Percentiles rank a stretch among this genome's conserved stretches.
Conservation (phyloP, 2,113 vertebrate species). For the Microtus oregoni region DNA sequence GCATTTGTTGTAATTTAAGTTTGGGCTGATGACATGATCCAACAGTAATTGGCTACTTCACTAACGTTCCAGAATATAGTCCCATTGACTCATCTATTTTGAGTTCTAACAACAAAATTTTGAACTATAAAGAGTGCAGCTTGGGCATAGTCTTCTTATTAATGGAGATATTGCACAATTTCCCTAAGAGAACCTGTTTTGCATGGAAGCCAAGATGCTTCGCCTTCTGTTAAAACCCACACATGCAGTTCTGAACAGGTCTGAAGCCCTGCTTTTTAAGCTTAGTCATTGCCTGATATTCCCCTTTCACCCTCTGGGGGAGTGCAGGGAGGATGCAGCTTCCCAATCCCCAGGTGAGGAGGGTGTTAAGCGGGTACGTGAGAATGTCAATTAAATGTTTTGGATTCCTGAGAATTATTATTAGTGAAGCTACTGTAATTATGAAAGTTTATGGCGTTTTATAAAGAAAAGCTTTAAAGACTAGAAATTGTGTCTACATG, state of each 20-base stretch:
- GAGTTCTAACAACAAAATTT: conserved; percentile 18
- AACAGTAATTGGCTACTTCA: conserved; percentile 8
- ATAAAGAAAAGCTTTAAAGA: conserved; percentile 61
- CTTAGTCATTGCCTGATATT: background rate
- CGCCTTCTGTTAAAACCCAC: background rate
- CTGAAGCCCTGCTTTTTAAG: background rate
- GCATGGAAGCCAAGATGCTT: background rate
- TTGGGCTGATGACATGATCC: conserved; percentile 36
- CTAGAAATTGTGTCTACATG: conserved; percentile 37
- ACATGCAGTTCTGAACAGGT: background rate
- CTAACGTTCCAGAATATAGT: background rate
- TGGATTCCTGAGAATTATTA: conserved; percentile 61
- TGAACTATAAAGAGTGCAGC: conserved; percentile 36
- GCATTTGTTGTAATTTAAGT: conserved; percentile 32
- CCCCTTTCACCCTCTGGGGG: background rate
- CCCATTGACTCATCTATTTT: conserved; percentile 43
- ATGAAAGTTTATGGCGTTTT: conserved; percentile 59
- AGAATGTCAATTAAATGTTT: conserved; percentile 44
- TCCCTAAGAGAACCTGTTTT: conserved; percentile 34
- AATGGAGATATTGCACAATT: conserved; percentile 18
- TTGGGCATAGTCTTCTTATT: conserved; percentile 40
- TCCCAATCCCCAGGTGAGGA: background rate
- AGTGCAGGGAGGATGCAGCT: background rate
- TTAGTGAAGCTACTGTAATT: conserved; percentile 50
- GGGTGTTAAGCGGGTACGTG: background rate